Base-by-base conservation (phyloP, 2,888 invertebrate genomes). In the Aphelenchoides bicaudatus region DNA sequence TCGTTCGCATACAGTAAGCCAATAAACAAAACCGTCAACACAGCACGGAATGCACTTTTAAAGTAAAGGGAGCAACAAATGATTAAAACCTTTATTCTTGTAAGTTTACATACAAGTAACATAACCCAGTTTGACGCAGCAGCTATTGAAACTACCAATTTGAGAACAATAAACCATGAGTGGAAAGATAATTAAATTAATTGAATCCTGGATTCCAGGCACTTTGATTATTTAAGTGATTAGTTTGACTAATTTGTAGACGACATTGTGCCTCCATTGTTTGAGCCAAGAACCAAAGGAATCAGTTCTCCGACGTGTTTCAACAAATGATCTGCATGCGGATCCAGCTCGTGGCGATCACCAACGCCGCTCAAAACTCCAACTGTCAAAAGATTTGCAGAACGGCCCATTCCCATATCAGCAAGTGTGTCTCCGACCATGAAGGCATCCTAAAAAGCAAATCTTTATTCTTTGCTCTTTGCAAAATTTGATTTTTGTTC, bases 361-460 rank as follows among this genome's bases (percentile, higher is more conserved):
- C 74, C 75, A 38, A 77, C 67, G 13, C 82, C 82, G 54, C 80
- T 80, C 19, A 82, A 68, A 13, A 82, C 82, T 2, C 81, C 82
- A 10, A 82, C 76, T 25, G 78, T 79, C 61, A 78, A 79, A 13
- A 82, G 72, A 21, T 79, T 75, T 10, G 82, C 82, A 2, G 79
- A 76, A 38, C 76, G 72, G 8, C 80, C 82, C 80, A 82, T 81
- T 29, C 79, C 79, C 59, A 82, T 78, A 66, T 82, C 82, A 1
- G 81, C 81, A 38, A 78, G 71, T 4, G 82, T 82, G 67, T 82
- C 82, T 2, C 82, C 82, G 3, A 82, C 81, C 80, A 82, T 81
- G 6, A 79, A 76, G 1, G 82, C 70, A 37, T 79, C 69, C 70
- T 74, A 56, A 47, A 70, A 66, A 48, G 30, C 13, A 34, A 23